Evolutionary conservation across 2,888 invertebrate genomes (phyloP).

Genomic region (Myopa testacea): DNA sequence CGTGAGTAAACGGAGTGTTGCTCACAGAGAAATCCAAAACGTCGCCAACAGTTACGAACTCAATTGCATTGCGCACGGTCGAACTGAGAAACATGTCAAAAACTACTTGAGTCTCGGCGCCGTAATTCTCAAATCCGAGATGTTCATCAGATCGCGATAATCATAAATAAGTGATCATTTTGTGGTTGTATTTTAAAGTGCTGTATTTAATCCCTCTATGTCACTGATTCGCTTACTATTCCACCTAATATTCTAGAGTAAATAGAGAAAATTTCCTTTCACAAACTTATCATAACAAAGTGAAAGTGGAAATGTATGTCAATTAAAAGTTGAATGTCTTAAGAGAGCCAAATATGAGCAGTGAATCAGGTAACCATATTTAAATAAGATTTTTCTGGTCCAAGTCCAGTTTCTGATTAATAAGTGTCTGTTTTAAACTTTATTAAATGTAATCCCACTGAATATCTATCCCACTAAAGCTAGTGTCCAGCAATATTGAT

Average conservation of each 20-base stretch:
- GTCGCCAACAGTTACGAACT: slow-evolving; percentile 17
- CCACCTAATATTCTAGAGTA: too few species aligned
- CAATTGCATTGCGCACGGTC: slow-evolving; percentile 23
- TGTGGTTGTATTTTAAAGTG: neutral
- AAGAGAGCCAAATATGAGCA: neutral
- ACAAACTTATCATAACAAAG: slow-evolving; percentile 48
- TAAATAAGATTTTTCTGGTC: neutral
- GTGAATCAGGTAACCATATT: neutral
- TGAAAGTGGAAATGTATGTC: slow-evolving; percentile 61
- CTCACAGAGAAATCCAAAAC: slow-evolving; percentile 14
- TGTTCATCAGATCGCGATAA: neutral
- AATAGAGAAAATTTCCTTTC: neutral
- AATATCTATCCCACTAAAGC: too few species aligned
- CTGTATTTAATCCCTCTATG: neutral
- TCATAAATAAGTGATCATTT: neutral
- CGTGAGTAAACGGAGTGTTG: neutral
- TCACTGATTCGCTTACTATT: neutral
- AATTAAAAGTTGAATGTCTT: slow-evolving; percentile 47
- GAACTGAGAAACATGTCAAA: neutral
- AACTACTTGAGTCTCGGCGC: neutral
- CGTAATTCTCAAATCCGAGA: neutral
- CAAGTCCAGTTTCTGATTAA: too few species aligned
- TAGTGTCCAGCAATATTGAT: too few species aligned
- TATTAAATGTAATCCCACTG: too few species aligned
- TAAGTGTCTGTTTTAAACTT: too few species aligned